These are phyloP conservation scores for Diplazon laetatorius DNA, from an alignment of 2,888 invertebrate genomes.

Conservation along the genomic window DNA sequence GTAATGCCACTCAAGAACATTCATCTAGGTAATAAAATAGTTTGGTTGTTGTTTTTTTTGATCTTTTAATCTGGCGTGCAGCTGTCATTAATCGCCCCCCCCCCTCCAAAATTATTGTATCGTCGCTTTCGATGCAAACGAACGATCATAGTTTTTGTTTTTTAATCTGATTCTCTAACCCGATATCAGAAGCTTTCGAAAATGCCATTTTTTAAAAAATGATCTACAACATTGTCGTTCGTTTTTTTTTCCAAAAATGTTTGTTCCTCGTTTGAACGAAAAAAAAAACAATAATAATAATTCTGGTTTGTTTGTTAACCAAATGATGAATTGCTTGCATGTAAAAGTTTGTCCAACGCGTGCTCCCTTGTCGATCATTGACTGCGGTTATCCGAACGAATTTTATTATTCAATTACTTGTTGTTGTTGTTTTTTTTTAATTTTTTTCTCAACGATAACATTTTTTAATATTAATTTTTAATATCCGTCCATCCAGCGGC, in stretches of 20 bases:
- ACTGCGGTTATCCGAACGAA: slow-evolving; percentile 37
- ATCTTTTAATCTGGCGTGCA: too few species aligned
- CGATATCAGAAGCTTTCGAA: slow-evolving; percentile 13
- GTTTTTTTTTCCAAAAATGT: too few species aligned
- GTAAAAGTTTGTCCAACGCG: slow-evolving; percentile 70
- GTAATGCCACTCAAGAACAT: slow-evolving; percentile 94
- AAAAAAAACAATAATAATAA: not conserved
- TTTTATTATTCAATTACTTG: too few species aligned
- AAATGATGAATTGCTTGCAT: slow-evolving; percentile 74
- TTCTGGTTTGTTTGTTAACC: slow-evolving; percentile 48
- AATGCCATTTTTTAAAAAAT: too few species aligned
- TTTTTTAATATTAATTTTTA: too few species aligned
- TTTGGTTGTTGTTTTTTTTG: too few species aligned
- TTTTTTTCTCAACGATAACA: too few species aligned
- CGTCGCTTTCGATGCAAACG: slow-evolving; percentile 55
- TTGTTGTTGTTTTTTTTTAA: not conserved
- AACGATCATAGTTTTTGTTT: slow-evolving; percentile 14
- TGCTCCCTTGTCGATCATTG: slow-evolving; percentile 59
- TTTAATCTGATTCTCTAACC: slow-evolving; percentile 9
- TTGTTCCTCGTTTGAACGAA: too few species aligned
- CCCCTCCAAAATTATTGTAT: slow-evolving; percentile 46
- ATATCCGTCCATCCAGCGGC: not conserved
- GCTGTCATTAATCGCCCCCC: slow-evolving; percentile 56
- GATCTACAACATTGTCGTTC: too few species aligned
- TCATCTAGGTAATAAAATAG: slow-evolving; percentile 89